Evolutionary conservation across 1,140 invertebrate genomes (phyloP).

Genomic region (Drosophila kurseongensis): DNA sequence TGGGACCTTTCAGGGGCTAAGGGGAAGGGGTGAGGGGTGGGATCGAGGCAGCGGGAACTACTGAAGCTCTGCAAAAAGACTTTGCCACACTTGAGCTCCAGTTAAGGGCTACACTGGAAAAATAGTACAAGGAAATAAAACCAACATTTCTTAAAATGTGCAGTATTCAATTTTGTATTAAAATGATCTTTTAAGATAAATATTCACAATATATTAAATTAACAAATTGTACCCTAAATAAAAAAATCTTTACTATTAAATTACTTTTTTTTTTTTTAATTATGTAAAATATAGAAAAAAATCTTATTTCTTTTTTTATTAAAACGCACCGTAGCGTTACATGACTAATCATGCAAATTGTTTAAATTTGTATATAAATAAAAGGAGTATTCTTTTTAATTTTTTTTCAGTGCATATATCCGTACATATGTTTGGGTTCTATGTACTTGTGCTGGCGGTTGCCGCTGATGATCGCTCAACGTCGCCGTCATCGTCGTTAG

Average conservation of each 20-base stretch:
- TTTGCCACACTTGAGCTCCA: conserved; percentile 67
- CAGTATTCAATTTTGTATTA: too few species aligned
- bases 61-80: conserved; percentile 80
- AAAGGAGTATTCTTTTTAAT: too few species aligned
- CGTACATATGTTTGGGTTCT: conserved; percentile 21
- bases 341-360: too few species aligned
- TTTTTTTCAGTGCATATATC: conserved; percentile 7
- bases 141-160: too few species aligned
- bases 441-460: conserved; percentile 10
- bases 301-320: too few species aligned
- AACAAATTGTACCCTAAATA: neutral
- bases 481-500: conserved; percentile 56
- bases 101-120: conserved; percentile 7
- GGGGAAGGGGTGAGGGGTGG: conserved; percentile 19
- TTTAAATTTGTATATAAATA: too few species aligned
- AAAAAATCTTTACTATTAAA: neutral
- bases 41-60: conserved; percentile 65
- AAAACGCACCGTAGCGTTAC: too few species aligned
- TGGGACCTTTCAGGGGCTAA: conserved; percentile 18
- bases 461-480: conserved; percentile 65
- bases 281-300: too few species aligned
- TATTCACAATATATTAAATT: too few species aligned
- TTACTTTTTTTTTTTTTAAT: too few species aligned
- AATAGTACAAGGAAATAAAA: too few species aligned
- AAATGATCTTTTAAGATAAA: too few species aligned